phyloP scores from a whole-genome alignment of 1,140 invertebrate species.

The Brachionus angularis region DNA sequence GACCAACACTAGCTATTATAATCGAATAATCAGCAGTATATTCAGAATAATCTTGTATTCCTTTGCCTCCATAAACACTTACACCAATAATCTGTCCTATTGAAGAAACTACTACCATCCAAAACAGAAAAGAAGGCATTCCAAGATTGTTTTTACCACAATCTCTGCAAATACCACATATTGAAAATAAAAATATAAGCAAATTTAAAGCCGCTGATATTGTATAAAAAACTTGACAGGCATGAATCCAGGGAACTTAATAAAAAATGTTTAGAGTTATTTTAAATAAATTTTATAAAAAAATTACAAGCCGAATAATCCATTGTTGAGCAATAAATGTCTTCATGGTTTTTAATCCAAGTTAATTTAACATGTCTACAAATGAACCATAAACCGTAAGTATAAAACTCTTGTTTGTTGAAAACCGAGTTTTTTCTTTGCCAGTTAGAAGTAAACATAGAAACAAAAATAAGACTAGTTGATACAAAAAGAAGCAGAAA shows the following conservation, averaged over 20 bases:
- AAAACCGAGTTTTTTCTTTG: not conserved
- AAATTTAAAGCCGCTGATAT: constrained; percentile 13
- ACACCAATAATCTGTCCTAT: constrained; percentile 28
- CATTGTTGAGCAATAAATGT: constrained; percentile 3
- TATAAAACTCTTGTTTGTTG: constrained; percentile 8
- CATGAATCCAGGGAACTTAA: constrained; percentile 39
- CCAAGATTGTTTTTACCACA: constrained; percentile 19
- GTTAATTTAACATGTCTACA: constrained; percentile 2
- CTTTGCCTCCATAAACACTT: constrained; percentile 31
- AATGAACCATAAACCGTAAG: constrained; percentile 36
- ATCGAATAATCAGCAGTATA: constrained; percentile 37
- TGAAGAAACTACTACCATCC: constrained; percentile 26
- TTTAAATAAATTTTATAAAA: not conserved
- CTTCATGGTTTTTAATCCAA: constrained; percentile 29
- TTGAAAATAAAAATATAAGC: not conserved
- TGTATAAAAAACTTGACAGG: constrained; percentile 35
- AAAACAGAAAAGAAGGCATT: constrained; percentile 29
- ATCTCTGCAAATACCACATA: constrained; percentile 33
- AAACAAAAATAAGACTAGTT: constrained; percentile 1
- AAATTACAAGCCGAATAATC: constrained; percentile 2
- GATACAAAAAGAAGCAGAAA: constrained; percentile 6
- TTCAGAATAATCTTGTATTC: not conserved
- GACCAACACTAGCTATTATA: constrained; percentile 29
- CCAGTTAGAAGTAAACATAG: constrained; percentile 40
- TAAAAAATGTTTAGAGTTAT: constrained; percentile 1